Evolutionary conservation across 2,113 vertebrate genomes (phyloP).

Genomic region (Hemibagrus wyckioides): DNA sequence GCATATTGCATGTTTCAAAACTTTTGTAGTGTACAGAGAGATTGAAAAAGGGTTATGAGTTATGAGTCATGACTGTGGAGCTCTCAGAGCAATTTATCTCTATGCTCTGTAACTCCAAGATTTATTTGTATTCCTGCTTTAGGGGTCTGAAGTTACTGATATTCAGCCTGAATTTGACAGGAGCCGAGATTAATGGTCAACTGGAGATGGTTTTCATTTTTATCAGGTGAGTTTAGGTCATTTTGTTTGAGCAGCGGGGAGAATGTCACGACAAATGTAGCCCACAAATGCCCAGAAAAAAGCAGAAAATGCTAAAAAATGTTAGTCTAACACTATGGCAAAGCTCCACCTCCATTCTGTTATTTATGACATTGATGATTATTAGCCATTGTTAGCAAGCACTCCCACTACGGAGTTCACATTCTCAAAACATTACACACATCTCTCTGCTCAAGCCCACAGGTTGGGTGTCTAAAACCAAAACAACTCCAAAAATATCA

Average conservation of each 20-base stretch:
- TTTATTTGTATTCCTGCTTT: constrained; percentile 31
- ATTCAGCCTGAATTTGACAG: constrained; percentile 24
- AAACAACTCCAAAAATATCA: background rate
- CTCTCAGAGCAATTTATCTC: constrained; percentile 32
- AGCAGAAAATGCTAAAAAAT: background rate
- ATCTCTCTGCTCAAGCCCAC: background rate
- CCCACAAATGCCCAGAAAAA: background rate
- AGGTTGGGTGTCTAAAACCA: no score
- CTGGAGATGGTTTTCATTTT: constrained; percentile 20
- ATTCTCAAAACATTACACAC: background rate
- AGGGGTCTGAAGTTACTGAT: constrained; percentile 19
- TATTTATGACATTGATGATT: background rate
- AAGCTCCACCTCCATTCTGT: background rate
- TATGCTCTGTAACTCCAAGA: background rate
- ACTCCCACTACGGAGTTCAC: background rate
- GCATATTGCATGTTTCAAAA: background rate
- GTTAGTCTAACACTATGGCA: background rate
- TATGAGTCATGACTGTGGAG: constrained; percentile 9
- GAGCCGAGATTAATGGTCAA: constrained; percentile 20
- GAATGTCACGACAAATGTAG: constrained; percentile 15
- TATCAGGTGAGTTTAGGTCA: constrained; percentile 22
- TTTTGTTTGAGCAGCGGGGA: constrained; percentile 5
- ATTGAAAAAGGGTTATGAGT: background rate
- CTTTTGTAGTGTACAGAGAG: background rate
- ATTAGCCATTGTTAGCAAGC: background rate